These are phyloP conservation scores for Zoanthus sansibaricus DNA, from an alignment of 92 coral and sea anemone species.

Conservation along the genomic window DNA sequence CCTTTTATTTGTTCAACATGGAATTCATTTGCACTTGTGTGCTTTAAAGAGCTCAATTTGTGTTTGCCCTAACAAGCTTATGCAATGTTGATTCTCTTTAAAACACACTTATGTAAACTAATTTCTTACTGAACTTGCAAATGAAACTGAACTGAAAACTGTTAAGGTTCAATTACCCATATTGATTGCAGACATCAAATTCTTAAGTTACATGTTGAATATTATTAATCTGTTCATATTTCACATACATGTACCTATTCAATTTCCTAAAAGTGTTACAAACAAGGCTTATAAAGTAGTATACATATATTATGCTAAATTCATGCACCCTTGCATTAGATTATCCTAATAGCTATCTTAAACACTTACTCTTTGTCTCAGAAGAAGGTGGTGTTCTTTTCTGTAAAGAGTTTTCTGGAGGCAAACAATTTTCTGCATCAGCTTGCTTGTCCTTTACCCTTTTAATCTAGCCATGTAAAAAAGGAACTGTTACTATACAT, in stretches of 20 bases:
- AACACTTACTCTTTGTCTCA: slow-evolving; percentile 40
- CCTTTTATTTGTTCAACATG: slow-evolving; percentile 34
- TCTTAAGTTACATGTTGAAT: slow-evolving; percentile 1
- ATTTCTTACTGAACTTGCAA: neutral
- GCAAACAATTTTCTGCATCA: slow-evolving; percentile 36
- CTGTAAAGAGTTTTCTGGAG: slow-evolving; percentile 34
- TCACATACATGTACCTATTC: neutral
- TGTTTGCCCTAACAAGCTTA: slow-evolving; percentile 22
- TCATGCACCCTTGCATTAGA: slow-evolving; percentile 14
- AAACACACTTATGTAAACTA: slow-evolving; percentile 35
- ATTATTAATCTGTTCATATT: slow-evolving; percentile 3
- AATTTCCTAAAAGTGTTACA: neutral
- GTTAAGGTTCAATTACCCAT: neutral
- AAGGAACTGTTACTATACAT: slow-evolving; percentile 12
- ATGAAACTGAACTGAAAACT: slow-evolving; percentile 12
- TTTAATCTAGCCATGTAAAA: slow-evolving; percentile 22
- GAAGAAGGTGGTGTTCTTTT: slow-evolving; percentile 32
- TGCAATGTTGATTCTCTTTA: slow-evolving; percentile 35
- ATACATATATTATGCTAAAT: neutral
- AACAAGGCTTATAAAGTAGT: neutral
- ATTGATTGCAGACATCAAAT: slow-evolving; percentile 5
- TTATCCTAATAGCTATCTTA: slow-evolving; percentile 23
- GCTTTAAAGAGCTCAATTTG: slow-evolving; percentile 30
- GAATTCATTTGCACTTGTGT: slow-evolving; percentile 14
- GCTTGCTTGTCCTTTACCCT: slow-evolving; percentile 44